A percentile compares a stretch with the other conserved stretches of the same genome.
These are phyloP conservation scores for Plutella xylostella DNA, from an alignment of 2,888 invertebrate species.

Conservation along the genomic window DNA sequence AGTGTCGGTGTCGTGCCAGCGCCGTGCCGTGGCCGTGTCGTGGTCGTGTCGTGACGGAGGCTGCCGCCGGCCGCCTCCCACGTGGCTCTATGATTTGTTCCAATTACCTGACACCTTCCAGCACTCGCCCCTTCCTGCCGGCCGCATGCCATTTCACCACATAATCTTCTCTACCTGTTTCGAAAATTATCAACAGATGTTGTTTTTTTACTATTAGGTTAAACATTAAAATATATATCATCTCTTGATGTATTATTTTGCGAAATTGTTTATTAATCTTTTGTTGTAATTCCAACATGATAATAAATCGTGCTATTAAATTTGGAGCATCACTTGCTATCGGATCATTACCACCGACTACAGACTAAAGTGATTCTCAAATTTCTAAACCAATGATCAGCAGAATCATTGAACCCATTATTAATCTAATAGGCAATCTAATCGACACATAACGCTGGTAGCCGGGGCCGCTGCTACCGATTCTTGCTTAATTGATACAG, in stretches of 20 bases:
- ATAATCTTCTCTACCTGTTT: background rate
- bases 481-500: constrained; percentile 62
- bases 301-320: too few species aligned
- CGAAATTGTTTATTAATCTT: too few species aligned
- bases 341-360: too few species aligned
- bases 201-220: too few species aligned
- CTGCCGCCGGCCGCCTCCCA: constrained; percentile 10
- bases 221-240: too few species aligned
- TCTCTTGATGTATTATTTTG: too few species aligned
- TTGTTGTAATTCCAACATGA: too few species aligned
- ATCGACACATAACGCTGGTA: constrained; percentile 10
- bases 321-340: too few species aligned
- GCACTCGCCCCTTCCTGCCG: constrained; percentile 7
- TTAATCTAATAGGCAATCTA: constrained; percentile 37
- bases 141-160: constrained; percentile 9
- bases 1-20: constrained; percentile 27
- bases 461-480: constrained; percentile 52
- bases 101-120: constrained; percentile 13
- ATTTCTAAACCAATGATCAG: constrained; percentile 29
- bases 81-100: constrained; percentile 14
- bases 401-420: constrained; percentile 53
- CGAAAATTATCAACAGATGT: background rate
- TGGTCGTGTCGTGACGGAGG: constrained; percentile 18
- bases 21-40: too few species aligned
- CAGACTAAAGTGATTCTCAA: too few species aligned